Base-by-base conservation (phyloP, 1,140 invertebrate species). In the Lordiphosa mommai region DNA sequence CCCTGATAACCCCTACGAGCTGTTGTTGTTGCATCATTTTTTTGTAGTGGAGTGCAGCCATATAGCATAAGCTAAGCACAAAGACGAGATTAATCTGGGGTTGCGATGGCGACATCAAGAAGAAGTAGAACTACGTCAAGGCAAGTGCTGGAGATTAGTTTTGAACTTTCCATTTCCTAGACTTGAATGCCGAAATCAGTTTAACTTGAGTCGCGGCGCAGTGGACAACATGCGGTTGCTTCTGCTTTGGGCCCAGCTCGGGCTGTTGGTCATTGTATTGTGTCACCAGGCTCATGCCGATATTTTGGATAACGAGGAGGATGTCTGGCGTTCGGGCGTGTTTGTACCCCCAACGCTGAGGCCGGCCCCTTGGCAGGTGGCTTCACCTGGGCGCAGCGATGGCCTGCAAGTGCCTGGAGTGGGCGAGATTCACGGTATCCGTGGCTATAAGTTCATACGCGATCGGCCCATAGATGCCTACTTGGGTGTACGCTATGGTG, bases 401-500 rank as follows among this genome's bases (percentile, higher is more conserved):
- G 17, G 40, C 3, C 33, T 84, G 16, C 44, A 61, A 5, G 44
- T 84, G 12, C 86, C 86, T 12, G 72, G 65, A 0, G 59, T 88
- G 4, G 86, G 86, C 10, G 23, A 61, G 7, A 12, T 88, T 4
- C 44, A 41, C 9, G 86, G 86, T 5, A 30, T 60, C 14, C 40
- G 33, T 5, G 68, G 47, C 14, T 84, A 41, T 7, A 74, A 76
- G 33, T 33, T 4, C 5, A 84, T 84, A 8, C 63, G 57, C 29
- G 61, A 51, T 14, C 64, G 86, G 3, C 61, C 67, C 16, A 53
- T 88, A 0, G 82, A 86, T 36, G 86, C 86, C 6, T 88, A 41
- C 12, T 33, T 86, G 9, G 86, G 86, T 6, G 7, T 88, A n/a
- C 84, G 70, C 2, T 88, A 88, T 34, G 86, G 53, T 3, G 44